These are phyloP conservation scores for Saguinus midas DNA, from an alignment of 2,113 vertebrate species.

Conservation along the genomic window DNA sequence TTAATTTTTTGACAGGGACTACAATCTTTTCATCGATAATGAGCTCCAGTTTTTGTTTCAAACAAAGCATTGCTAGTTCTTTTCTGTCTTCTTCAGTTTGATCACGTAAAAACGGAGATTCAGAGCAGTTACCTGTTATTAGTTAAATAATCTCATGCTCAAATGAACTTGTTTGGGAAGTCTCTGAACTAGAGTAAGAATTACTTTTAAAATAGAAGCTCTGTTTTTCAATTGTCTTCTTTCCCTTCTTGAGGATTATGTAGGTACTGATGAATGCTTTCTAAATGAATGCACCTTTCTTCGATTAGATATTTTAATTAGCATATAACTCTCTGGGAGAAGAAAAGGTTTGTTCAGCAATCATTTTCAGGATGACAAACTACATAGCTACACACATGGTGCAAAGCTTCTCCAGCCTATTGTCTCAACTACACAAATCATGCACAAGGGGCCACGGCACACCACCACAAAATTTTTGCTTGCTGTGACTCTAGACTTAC, in stretches of 20 bases:
- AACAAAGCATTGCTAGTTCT: neutral
- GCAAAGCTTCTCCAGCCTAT: neutral
- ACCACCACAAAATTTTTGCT: neutral
- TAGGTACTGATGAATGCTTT: neutral
- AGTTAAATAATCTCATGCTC: constrained; percentile 47
- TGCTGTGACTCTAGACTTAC: neutral
- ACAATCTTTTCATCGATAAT: constrained; percentile 56
- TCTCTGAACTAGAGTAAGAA: neutral
- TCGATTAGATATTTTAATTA: constrained; percentile 36
- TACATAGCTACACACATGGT: neutral
- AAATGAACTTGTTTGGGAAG: constrained; percentile 34
- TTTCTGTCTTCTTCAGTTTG: constrained; percentile 15
- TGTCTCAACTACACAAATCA: neutral
- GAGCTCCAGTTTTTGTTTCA: constrained; percentile 36
- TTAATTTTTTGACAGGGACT: constrained; percentile 39
- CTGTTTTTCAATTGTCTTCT: neutral
- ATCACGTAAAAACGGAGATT: neutral
- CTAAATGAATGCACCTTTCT: constrained; percentile 5
- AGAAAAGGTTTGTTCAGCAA: neutral
- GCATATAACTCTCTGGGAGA: neutral
- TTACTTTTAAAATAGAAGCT: neutral
- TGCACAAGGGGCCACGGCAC: neutral
- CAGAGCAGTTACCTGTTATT: constrained; percentile 23
- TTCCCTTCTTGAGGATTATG: neutral
- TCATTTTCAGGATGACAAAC: neutral